Conservation (phyloP, 2,113 vertebrate genomes). For the Tympanuchus pallidicinctus region DNA sequence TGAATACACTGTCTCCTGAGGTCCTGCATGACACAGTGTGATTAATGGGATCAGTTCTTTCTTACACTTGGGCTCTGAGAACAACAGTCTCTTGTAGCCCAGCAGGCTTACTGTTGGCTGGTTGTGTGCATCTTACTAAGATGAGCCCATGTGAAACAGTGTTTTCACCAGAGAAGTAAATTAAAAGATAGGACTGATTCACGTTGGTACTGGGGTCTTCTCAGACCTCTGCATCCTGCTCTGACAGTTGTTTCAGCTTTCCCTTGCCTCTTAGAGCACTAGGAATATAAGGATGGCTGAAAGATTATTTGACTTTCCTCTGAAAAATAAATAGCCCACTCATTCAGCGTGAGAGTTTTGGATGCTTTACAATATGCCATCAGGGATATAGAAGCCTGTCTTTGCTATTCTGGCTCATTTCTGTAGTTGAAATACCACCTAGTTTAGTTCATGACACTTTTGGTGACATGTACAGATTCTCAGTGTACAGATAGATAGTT, state of each 20-base stretch:
- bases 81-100: not conserved
- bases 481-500: not conserved
- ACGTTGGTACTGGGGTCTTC: not conserved
- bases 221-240: not conserved
- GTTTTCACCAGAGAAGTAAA: not conserved
- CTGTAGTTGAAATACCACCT: not conserved
- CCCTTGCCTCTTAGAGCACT: not conserved
- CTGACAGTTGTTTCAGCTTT: not conserved
- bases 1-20: not conserved
- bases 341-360: not conserved
- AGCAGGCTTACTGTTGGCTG: not conserved
- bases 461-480: not conserved
- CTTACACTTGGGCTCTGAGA: not conserved
- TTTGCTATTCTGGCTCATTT: not conserved
- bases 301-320: not conserved
- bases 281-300: not conserved
- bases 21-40: rapidly evolving
- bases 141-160: not conserved
- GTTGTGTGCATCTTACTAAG: not conserved
- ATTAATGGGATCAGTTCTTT: not conserved
- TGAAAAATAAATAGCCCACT: not conserved
- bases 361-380: not conserved
- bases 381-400: rapidly evolving
- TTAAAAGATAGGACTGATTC: not conserved
- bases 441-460: not conserved